These are phyloP conservation scores for Cephus runcator DNA, from an alignment of 2,888 invertebrate species.

Conservation along the genomic window DNA sequence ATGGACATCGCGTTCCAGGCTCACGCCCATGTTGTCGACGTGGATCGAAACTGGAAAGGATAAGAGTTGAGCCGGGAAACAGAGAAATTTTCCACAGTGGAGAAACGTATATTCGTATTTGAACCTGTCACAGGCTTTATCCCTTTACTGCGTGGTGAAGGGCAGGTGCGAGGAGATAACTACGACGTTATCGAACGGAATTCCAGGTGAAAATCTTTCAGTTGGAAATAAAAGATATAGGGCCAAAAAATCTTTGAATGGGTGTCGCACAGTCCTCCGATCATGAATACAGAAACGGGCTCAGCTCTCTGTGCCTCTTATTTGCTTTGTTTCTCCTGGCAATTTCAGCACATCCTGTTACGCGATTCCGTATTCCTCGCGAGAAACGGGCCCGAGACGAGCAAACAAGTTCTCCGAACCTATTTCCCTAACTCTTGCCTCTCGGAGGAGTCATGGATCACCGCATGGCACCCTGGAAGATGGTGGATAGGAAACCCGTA, in stretches of 20 bases:
- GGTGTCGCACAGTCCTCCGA: not conserved
- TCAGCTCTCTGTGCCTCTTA: not conserved
- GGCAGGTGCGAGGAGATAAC: no score
- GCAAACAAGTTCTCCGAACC: constrained; percentile 64
- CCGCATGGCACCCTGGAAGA: constrained; percentile 41
- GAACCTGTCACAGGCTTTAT: no score
- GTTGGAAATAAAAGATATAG: no score
- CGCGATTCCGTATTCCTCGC: constrained; percentile 58
- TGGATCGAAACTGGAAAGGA: not conserved
- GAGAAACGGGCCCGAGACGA: constrained; percentile 40
- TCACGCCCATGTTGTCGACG: constrained; percentile 36
- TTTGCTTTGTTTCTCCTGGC: constrained; percentile 32
- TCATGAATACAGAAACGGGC: not conserved
- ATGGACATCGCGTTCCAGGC: no score
- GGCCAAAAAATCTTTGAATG: no score
- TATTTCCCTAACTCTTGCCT: constrained; percentile 62
- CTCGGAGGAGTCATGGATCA: constrained; percentile 65
- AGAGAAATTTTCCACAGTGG: no score
- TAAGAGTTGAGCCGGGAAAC: no score
- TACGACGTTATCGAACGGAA: no score
- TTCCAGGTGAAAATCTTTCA: no score
- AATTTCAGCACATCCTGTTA: constrained; percentile 48
- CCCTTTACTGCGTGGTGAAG: no score
- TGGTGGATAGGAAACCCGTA: constrained; percentile 9
- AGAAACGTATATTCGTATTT: no score